Base-by-base conservation (phyloP, 2,888 invertebrate species). In the Gymnocheta viridis region DNA sequence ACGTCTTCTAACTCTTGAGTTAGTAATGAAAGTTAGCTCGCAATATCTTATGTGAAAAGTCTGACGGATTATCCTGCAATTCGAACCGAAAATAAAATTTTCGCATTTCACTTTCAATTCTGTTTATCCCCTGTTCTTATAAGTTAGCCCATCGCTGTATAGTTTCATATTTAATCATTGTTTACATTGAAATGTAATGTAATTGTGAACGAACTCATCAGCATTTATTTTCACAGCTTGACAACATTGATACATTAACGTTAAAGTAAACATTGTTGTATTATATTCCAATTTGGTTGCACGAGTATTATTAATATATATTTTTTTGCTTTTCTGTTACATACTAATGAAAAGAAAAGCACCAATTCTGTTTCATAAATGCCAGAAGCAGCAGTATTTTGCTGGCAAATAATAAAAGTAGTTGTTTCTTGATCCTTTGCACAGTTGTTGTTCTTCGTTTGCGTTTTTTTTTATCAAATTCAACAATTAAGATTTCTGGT, bases 141-240 rank as follows among this genome's bases (percentile, higher is more conserved):
- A 24, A 12, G 2, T 51, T n/a, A n/a, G n/a, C n/a, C n/a, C n/a
- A n/a, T n/a, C n/a, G n/a, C n/a, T n/a, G n/a, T n/a, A n/a, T n/a
- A n/a, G n/a, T n/a, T n/a, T n/a, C n/a, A 9, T 27, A 29, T 56
- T 38, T 29, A 14, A 6, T 17, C 29, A 19, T 41, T 76, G 54
- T 64, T 72, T 47, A 77, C 51, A 69, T 62, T 78, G 19, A 62
- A 82, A 62, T 54, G 44, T 76, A 38, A 62, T 69, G 54, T 69
- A 72, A 67, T 67, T 77, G 67, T 54, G 17, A 74, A 56, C 62
- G 44, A 69, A 79, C 58, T 62, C 79, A 79, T 66, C 74, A 74
- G 62, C 62, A 70, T 70, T 79, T 70, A 73, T 79, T 74, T 58
- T 62, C 78, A 79, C 78, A 82, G 82, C 74, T 79, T 78, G 82